A percentile compares a stretch with the other conserved stretches of the same genome.
These are phyloP conservation scores for Dolichotis patagonum DNA, from an alignment of 2,113 vertebrate species.

Conservation along the genomic window DNA sequence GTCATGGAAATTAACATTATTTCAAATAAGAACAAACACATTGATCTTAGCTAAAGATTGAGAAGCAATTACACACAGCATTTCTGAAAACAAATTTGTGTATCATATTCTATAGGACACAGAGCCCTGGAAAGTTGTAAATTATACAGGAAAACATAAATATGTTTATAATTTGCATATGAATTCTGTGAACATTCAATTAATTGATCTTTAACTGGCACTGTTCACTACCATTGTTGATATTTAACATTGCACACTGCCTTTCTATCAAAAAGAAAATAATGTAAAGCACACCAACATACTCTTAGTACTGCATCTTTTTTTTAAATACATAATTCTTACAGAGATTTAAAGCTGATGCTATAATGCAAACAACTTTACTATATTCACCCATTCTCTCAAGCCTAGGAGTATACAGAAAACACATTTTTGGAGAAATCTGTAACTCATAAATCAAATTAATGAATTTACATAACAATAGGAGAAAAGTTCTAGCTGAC, in stretches of 20 bases:
- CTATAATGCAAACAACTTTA: neutral
- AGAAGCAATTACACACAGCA: neutral
- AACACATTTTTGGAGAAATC: neutral
- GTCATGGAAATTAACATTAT: neutral
- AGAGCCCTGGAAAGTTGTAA: neutral
- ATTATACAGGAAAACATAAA: neutral
- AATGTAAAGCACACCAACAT: neutral
- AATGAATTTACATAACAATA: neutral
- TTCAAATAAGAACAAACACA: neutral
- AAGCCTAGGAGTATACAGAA: neutral
- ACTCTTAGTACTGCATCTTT: neutral
- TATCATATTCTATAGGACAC: neutral
- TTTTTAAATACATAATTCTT: neutral
- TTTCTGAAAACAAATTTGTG: neutral
- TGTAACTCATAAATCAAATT: conserved; percentile 9
- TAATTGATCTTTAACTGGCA: neutral
- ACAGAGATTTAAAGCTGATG: neutral
- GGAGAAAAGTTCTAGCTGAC: neutral
- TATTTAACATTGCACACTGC: neutral
- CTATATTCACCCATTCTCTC: neutral
- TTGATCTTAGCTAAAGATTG: neutral
- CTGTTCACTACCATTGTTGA: neutral
- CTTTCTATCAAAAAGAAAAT: conserved; percentile 24
- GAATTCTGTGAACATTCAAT: neutral
- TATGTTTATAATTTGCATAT: neutral